Conservation (phyloP, 1,140 invertebrate genomes). For the Cydia fagiglandana region DNA sequence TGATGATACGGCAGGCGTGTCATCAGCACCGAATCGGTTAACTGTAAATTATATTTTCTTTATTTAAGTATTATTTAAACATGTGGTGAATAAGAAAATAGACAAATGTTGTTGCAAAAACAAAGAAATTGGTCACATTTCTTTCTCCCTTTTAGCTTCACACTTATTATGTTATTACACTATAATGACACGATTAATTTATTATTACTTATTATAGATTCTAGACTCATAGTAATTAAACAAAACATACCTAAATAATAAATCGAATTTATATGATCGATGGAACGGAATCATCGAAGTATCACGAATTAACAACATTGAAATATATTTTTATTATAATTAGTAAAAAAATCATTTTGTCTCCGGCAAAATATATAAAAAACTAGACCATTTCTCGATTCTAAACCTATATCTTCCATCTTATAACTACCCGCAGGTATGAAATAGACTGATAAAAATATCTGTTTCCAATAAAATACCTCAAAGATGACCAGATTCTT, state of each 20-base stretch:
- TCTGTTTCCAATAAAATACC: constrained; percentile 34
- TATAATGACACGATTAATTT: not conserved
- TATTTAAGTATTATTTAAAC: too few relatives aligned
- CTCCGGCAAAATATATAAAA: not conserved
- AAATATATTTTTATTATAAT: not conserved
- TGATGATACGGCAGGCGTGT: too few relatives aligned
- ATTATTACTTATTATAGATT: not conserved
- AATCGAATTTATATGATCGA: constrained; percentile 1
- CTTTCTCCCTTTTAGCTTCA: too few relatives aligned
- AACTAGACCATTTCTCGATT: not conserved
- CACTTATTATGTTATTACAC: too few relatives aligned
- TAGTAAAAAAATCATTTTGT: not conserved
- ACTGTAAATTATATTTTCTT: too few relatives aligned
- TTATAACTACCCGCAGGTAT: not conserved
- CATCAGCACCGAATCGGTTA: too few relatives aligned
- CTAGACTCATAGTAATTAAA: not conserved
- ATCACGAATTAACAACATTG: constrained; percentile 8
- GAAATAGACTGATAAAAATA: constrained; percentile 35
- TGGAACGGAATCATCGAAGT: constrained; percentile 8
- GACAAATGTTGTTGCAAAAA: too few relatives aligned
- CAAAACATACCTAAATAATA: not conserved
- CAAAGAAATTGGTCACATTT: too few relatives aligned
- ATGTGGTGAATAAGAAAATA: too few relatives aligned
- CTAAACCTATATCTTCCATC: constrained; percentile 7
- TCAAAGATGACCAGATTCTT: constrained; percentile 21